Percentiles rank a stretch among this genome's conserved stretches.
These are phyloP conservation scores for Rallus crepitans DNA, from an alignment of 2,797 vertebrate genomes.

Conservation along the genomic window DNA sequence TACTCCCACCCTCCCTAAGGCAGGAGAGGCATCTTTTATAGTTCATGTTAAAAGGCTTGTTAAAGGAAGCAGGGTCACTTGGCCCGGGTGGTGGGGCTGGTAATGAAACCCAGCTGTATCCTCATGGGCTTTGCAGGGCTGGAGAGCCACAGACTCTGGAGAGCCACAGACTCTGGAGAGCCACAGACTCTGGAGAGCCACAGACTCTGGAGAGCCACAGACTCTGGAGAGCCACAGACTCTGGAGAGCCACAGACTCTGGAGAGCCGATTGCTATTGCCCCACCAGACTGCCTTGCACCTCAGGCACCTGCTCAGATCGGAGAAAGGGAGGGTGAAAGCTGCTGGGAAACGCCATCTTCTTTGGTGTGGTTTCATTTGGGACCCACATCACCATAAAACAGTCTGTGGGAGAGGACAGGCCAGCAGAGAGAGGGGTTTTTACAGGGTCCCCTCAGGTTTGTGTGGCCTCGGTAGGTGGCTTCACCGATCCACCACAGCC, in stretches of 20 bases:
- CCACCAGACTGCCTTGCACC: neutral
- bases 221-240: neutral
- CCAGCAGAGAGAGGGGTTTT: neutral
- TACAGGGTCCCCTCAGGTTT: neutral
- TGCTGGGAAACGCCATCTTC: neutral
- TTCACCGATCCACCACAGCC: neutral
- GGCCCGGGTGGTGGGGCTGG: neutral
- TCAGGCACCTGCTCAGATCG: neutral
- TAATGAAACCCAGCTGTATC: slow-evolving; percentile 9
- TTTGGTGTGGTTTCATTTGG: neutral
- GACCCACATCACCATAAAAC: rapidly evolving
- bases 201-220: neutral
- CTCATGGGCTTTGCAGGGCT: rapidly evolving
- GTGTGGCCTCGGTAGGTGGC: neutral
- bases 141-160: neutral
- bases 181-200: neutral
- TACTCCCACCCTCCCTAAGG: rapidly evolving
- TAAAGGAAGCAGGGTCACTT: neutral
- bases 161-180: neutral
- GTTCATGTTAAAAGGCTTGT: neutral
- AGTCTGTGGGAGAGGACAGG: neutral
- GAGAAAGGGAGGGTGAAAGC: neutral
- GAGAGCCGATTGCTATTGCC: neutral
- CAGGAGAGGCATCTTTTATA: neutral
- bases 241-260: neutral